Evolutionary conservation across 2,113 vertebrate genomes (phyloP).

Genomic region (Pteronura brasiliensis): DNA sequence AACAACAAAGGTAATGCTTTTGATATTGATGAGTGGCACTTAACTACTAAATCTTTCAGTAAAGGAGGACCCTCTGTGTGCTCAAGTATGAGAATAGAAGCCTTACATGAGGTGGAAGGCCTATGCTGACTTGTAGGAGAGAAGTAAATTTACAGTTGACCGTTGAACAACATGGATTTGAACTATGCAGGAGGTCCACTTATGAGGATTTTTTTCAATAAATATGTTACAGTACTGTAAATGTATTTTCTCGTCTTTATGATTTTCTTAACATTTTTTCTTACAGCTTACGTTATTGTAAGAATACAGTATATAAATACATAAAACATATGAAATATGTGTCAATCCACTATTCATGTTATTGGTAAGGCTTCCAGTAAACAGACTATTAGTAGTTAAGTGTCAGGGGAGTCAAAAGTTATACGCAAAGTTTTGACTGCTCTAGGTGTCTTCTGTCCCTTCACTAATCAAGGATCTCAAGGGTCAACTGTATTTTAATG

Average conservation of each 20-base stretch:
- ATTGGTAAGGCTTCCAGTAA: not conserved
- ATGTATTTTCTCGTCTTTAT: not conserved
- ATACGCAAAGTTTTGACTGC: not conserved
- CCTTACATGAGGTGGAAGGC: not conserved
- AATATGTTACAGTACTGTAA: not conserved
- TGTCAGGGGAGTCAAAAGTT: not conserved
- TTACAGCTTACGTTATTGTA: not conserved
- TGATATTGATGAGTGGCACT: not conserved
- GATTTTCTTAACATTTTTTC: not conserved
- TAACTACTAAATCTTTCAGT: not conserved
- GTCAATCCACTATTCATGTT: not conserved
- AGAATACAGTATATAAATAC: not conserved
- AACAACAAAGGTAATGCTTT: not conserved
- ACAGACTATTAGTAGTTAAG: not conserved
- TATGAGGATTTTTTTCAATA: not conserved
- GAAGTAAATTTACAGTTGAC: not conserved
- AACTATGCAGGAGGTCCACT: not conserved
- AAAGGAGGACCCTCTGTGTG: not conserved
- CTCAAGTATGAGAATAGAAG: not conserved
- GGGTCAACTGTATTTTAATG: not conserved
- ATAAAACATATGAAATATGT: not conserved
- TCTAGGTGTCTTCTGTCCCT: not conserved
- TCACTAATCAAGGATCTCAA: not conserved
- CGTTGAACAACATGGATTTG: not conserved
- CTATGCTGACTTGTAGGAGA: not conserved